phyloP scores from a whole-genome alignment of 2,888 invertebrate genomes.

The Mellilla xanthometata region DNA sequence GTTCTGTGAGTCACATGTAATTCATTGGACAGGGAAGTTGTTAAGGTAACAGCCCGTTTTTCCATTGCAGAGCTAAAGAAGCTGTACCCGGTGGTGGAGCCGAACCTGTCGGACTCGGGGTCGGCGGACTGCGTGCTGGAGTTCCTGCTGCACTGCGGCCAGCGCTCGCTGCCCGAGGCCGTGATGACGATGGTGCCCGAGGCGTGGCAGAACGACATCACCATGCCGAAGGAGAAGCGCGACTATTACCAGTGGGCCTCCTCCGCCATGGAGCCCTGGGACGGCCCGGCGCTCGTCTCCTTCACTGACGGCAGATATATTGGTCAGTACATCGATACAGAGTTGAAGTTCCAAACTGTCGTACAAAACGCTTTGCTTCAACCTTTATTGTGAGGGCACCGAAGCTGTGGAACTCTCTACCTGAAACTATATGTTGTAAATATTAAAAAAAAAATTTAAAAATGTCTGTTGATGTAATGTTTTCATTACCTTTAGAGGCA shows the following conservation, averaged over 20 bases:
- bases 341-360: no score
- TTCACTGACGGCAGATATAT: conserved; percentile 99
- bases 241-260: conserved; percentile 99
- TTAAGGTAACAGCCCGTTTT: no score
- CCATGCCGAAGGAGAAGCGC: conserved; percentile 95
- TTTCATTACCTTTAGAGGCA: no score
- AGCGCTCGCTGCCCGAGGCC: conserved; percentile 96
- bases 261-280: conserved; percentile 99
- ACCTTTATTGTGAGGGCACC: no score
- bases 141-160: conserved; percentile 96
- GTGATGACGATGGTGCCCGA: conserved; percentile 99
- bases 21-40: no score
- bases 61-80: conserved; percentile 85
- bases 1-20: no score
- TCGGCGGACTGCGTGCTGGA: conserved; percentile 98
- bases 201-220: conserved; percentile 97
- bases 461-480: no score
- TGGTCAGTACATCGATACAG: conserved; percentile 80
- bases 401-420: no score
- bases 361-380: no score
- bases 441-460: no score
- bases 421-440: no score
- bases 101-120: conserved; percentile 98
- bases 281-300: conserved; percentile 97
- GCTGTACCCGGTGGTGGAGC: conserved; percentile 98